Conservation (phyloP, 2,113 vertebrate genomes). For the Phasianus colchicus region DNA sequence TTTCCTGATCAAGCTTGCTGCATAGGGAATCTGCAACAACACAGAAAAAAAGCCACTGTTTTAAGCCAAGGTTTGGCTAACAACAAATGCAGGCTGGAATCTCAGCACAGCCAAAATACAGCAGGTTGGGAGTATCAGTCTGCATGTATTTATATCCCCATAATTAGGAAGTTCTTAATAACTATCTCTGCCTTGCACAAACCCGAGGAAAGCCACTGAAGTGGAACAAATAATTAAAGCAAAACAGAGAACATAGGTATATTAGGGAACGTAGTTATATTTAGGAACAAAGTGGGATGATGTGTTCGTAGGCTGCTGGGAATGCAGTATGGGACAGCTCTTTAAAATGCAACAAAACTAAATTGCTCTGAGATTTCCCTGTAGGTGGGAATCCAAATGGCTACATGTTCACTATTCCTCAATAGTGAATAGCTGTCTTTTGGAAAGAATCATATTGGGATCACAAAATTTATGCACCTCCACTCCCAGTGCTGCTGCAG, state of each 20-base stretch:
- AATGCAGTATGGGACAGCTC: neutral
- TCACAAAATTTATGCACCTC: neutral
- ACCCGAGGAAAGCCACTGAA: slow-evolving; percentile 47
- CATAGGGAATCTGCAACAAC: slow-evolving; percentile 93
- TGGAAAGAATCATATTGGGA: neutral
- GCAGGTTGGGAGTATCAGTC: neutral
- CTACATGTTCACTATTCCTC: neutral
- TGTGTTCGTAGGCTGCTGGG: slow-evolving; percentile 17
- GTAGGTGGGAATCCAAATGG: slow-evolving; percentile 6
- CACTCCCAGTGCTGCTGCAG: neutral
- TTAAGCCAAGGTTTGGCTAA: neutral
- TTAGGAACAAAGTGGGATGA: slow-evolving; percentile 44
- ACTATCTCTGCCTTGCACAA: slow-evolving; percentile 15
- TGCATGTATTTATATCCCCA: slow-evolving; percentile 2
- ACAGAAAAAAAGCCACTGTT: slow-evolving; percentile 37
- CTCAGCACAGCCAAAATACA: neutral
- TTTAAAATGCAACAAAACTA: slow-evolving; percentile 29
- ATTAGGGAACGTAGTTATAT: slow-evolving; percentile 48
- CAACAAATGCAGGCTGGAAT: neutral
- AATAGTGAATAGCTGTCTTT: neutral
- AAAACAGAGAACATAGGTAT: slow-evolving; percentile 57
- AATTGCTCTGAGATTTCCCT: slow-evolving; percentile 50
- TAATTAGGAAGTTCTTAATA: slow-evolving; percentile 52
- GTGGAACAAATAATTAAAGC: slow-evolving; percentile 67
- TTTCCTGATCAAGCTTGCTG: slow-evolving; percentile 96